Percentiles rank a stretch among this genome's conserved stretches.
Evolutionary conservation across 23 tunicate species (phyloP).

Genomic region (Halocynthia aurantium): DNA sequence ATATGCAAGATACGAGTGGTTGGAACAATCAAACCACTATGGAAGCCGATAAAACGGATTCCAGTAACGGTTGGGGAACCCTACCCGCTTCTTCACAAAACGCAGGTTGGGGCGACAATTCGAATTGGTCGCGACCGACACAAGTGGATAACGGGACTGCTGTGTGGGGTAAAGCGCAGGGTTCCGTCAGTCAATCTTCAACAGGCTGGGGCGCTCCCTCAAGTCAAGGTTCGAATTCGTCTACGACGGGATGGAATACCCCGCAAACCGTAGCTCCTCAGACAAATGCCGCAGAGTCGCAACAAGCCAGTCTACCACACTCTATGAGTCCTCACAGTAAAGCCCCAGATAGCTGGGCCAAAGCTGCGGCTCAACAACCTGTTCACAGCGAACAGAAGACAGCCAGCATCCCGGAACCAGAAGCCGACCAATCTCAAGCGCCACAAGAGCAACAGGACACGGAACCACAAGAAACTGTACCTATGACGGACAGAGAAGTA

Average conservation of each 20-base stretch:
- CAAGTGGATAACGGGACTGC: constrained; percentile 46
- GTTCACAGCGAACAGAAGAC: constrained; percentile 1
- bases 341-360: constrained; percentile 8
- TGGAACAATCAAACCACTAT: constrained; percentile 7
- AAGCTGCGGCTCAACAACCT: neutral
- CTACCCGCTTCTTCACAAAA: constrained; percentile 5
- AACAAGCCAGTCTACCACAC: constrained; percentile 5
- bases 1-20: constrained; percentile 17
- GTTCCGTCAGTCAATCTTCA: constrained; percentile 11
- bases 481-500: constrained; percentile 30
- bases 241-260: constrained; percentile 16
- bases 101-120: constrained; percentile 73
- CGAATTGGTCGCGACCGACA: constrained; percentile 33
- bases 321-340: neutral
- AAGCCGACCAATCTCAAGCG: constrained; percentile 6
- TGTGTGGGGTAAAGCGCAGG: constrained; percentile 19
- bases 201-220: constrained; percentile 55
- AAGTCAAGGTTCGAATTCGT: constrained; percentile 8
- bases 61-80: constrained; percentile 17
- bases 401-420: constrained; percentile 21
- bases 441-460: neutral
- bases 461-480: neutral
- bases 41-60: neutral
- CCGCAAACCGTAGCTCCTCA: constrained; percentile 20
- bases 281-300: neutral